Conservation (phyloP, 2,797 vertebrate species). For the Pseudomugil tenellus region DNA sequence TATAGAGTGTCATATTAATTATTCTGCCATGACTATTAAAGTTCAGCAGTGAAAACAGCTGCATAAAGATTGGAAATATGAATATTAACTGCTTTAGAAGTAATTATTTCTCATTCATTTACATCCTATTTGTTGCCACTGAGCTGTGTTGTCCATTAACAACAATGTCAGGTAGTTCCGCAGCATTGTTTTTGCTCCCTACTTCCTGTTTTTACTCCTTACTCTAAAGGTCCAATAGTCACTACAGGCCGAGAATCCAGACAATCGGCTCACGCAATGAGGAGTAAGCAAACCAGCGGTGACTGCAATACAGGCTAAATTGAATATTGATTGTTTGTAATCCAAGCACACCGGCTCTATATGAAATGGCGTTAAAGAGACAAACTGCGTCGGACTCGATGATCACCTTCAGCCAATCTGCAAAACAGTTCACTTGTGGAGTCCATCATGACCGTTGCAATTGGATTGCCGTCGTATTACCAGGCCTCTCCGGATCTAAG, state of each 20-base stretch:
- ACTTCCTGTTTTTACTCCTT: neutral
- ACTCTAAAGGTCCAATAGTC: slow-evolving; percentile 22
- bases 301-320: slow-evolving; percentile 49
- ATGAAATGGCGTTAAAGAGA: slow-evolving; percentile 57
- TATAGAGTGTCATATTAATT: neutral
- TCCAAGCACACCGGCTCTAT: slow-evolving; percentile 46
- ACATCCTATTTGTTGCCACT: neutral
- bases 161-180: slow-evolving; percentile 1
- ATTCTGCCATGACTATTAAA: neutral
- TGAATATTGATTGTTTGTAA: slow-evolving; percentile 71
- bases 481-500: slow-evolving; percentile 18
- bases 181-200: slow-evolving; percentile 4
- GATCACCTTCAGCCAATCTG: slow-evolving; percentile 43
- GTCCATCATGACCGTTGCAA: slow-evolving; percentile 35
- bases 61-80: neutral
- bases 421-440: slow-evolving; percentile 25
- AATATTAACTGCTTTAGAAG: neutral
- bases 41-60: neutral
- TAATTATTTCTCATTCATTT: neutral
- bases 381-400: slow-evolving; percentile 27
- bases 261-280: slow-evolving; percentile 38
- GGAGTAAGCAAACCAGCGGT: slow-evolving; percentile 40
- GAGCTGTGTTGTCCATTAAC: neutral
- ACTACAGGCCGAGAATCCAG: slow-evolving; percentile 17
- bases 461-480: slow-evolving; percentile 37